Percentiles rank a stretch among this genome's conserved stretches.
Conservation (phyloP, 2,113 vertebrate species). For the Triplophysa siluroides region DNA sequence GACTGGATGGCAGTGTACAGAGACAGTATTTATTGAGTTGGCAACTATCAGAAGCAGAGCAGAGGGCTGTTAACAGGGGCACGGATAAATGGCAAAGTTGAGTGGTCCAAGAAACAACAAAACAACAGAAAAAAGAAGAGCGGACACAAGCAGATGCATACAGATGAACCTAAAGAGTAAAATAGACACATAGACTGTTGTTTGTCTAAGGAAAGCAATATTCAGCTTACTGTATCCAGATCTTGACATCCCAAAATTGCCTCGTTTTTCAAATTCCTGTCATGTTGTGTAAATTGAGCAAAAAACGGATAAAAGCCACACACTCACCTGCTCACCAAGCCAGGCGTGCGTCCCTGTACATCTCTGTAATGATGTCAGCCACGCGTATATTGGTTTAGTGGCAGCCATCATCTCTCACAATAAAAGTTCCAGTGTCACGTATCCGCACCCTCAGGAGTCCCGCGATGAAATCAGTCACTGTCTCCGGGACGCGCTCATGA, state of each 20-base stretch:
- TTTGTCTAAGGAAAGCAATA: background rate
- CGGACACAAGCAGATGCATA: constrained; percentile 21
- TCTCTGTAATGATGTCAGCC: constrained; percentile 46
- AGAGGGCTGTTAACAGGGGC: constrained; percentile 58
- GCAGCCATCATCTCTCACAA: constrained; percentile 60
- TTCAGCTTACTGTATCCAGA: no score
- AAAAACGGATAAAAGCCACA: constrained; percentile 56
- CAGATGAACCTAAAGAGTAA: constrained; percentile 29
- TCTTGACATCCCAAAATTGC: background rate
- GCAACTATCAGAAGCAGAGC: constrained; percentile 61
- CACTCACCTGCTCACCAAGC: constrained; percentile 16
- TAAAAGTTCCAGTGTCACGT: constrained; percentile 59
- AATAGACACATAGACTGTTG: constrained; percentile 8
- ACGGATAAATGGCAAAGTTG: constrained; percentile 38
- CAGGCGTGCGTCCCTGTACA: constrained; percentile 27
- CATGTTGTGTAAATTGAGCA: constrained; percentile 37
- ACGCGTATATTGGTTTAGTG: constrained; percentile 51
- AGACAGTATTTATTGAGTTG: constrained; percentile 68
- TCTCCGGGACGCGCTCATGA: constrained; percentile 61
- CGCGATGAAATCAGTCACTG: constrained; percentile 69
- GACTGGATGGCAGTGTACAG: constrained; percentile 62
- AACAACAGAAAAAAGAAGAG: constrained; percentile 22
- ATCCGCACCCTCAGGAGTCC: constrained; percentile 60
- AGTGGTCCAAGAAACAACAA: constrained; percentile 32
- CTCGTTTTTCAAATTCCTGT: background rate